Conservation (phyloP, 2,888 invertebrate species). For the Epinotia brunnichana region DNA sequence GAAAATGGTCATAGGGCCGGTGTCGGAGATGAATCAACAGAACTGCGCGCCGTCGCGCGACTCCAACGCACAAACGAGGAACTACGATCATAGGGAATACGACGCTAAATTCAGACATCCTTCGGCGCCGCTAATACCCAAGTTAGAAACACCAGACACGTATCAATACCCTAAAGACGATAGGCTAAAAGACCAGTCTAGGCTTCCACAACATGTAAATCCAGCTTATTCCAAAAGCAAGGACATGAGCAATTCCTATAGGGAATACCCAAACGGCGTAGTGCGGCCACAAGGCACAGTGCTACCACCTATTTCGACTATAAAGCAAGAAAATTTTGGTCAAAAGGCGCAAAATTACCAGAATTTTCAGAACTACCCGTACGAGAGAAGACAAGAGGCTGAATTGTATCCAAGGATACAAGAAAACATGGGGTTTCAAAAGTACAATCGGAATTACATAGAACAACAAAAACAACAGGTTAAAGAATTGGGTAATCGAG, state of each 20-base stretch:
- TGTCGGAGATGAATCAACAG: conserved; percentile 80
- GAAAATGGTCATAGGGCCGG: conserved; percentile 83
- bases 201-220: conserved; percentile 59
- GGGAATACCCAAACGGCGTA: conserved; percentile 68
- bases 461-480: conserved; percentile 57
- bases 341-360: conserved; percentile 68
- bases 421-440: conserved; percentile 76
- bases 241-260: conserved; percentile 60
- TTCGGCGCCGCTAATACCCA: conserved; percentile 76
- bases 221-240: conserved; percentile 59
- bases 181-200: conserved; percentile 65
- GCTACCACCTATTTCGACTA: conserved; percentile 80
- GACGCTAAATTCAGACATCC: conserved; percentile 77
- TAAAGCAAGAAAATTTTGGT: conserved; percentile 79
- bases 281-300: conserved; percentile 64
- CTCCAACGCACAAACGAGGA: conserved; percentile 74
- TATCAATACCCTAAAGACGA: conserved; percentile 77
- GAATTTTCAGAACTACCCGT: conserved; percentile 68
- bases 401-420: conserved; percentile 64
- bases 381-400: conserved; percentile 65
- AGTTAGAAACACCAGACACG: conserved; percentile 76
- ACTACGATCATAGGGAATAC: conserved; percentile 73
- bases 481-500: conserved; percentile 60
- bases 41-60: conserved; percentile 68
- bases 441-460: conserved; percentile 66